Base-by-base conservation (phyloP, 2,888 invertebrate species). In the Aphodius granarius region DNA sequence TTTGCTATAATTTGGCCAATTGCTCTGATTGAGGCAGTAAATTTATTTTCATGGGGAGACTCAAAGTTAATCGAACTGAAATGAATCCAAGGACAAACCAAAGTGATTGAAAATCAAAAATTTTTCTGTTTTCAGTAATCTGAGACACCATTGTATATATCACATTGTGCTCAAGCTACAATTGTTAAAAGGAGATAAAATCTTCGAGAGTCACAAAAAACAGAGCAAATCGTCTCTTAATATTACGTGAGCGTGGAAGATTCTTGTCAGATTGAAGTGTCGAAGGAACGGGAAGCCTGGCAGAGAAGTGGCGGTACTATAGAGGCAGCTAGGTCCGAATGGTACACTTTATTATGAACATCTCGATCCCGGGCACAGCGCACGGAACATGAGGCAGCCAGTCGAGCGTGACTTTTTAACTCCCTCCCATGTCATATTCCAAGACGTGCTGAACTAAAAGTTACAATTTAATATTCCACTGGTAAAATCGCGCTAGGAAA, bases 1-100 rank as follows among this genome's bases (percentile, higher is more conserved):
- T 20, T 68, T 18, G 68, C 43, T 20, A 22, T 68, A n/a, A n/a
- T n/a, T n/a, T n/a, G 68, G 68, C 18, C 68, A 68, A 68, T 19
- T 21, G 21, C 4, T 43, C 6, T 13, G 43, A 43, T 43, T 43
- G n/a, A n/a, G n/a, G n/a, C n/a, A n/a, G n/a, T n/a, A n/a, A n/a
- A n/a, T n/a, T n/a, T n/a, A n/a, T n/a, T n/a, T n/a, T n/a, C n/a
- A n/a, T n/a, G n/a, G n/a, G n/a, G n/a, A n/a, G n/a, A n/a, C n/a
- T n/a, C n/a, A n/a, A n/a, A n/a, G n/a, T n/a, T n/a, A n/a, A n/a
- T n/a, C n/a, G n/a, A n/a, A n/a, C n/a, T n/a, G n/a, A n/a, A n/a
- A n/a, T n/a, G n/a, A n/a, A n/a, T n/a, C n/a, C n/a, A n/a, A n/a
- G n/a, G n/a, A n/a, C n/a, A n/a, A n/a, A n/a, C n/a, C n/a, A n/a